Conservation (phyloP, 2,888 invertebrate species). For the Hypomecis punctinalis region DNA sequence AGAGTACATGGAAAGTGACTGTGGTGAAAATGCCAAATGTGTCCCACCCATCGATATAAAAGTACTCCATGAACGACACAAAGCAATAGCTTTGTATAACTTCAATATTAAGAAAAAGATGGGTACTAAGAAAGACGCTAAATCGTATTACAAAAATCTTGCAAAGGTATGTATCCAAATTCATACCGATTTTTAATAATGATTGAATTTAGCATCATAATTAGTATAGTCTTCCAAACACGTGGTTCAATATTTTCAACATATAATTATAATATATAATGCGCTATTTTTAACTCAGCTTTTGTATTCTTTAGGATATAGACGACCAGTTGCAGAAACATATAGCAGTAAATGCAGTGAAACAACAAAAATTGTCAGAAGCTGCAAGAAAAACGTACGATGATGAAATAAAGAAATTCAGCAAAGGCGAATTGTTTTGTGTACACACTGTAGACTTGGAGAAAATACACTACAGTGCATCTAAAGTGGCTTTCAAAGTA, state of each 20-base stretch:
- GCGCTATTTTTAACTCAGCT: neutral
- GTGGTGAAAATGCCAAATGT: neutral
- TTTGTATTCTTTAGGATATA: neutral
- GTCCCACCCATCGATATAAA: neutral
- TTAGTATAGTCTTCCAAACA: no score
- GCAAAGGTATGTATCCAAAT: neutral
- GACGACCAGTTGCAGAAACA: neutral
- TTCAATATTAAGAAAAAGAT: neutral
- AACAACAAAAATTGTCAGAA: neutral
- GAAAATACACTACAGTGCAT: neutral
- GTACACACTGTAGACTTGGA: neutral
- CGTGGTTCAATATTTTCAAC: no score
- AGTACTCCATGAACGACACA: neutral
- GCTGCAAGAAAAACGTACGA: neutral
- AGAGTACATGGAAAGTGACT: neutral
- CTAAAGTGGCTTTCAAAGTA: neutral
- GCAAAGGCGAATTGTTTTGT: neutral
- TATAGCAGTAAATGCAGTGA: neutral
- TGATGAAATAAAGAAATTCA: neutral
- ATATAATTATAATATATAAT: neutral
- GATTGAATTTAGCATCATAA: no score
- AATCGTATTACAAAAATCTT: neutral
- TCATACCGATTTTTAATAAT: no score
- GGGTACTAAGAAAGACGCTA: neutral
- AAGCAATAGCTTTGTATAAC: neutral